phyloP scores from a whole-genome alignment of 2,797 vertebrate genomes.

The Pangasius krempfi region DNA sequence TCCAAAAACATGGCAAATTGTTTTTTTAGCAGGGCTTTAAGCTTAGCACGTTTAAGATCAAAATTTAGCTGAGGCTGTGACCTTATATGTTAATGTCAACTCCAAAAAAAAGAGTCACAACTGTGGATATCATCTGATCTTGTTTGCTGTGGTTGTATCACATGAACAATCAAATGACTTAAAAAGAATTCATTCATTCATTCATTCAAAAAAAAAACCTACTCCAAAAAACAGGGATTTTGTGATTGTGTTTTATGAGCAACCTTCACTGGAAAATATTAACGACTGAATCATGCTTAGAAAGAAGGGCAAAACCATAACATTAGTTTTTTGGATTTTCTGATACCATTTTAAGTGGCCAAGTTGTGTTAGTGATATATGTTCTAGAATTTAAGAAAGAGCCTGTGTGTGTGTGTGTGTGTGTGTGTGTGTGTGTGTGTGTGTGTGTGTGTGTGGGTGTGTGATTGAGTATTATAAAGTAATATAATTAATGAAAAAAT shows the following conservation, averaged over 20 bases:
- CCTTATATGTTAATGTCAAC: neutral
- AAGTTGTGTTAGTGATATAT: neutral
- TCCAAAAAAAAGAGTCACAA: neutral
- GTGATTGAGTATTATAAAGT: no score
- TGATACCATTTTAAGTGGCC: neutral
- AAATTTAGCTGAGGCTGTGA: neutral
- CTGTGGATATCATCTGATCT: neutral
- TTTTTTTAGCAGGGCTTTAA: no score
- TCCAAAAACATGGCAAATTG: neutral
- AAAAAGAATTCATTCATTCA: constrained; percentile 43
- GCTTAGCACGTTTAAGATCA: neutral
- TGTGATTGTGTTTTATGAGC: no score
- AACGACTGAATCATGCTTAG: neutral
- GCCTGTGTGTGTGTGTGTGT: no score
- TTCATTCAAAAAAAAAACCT: neutral
- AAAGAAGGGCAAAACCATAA: neutral
- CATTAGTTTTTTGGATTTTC: neutral
- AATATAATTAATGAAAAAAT: no score
- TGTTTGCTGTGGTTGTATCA: constrained; percentile 38
- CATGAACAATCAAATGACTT: constrained; percentile 55
- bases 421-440: no score
- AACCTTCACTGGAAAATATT: neutral
- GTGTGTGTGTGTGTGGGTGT: no score
- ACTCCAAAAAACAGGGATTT: neutral
- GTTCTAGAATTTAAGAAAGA: neutral